phyloP scores from a whole-genome alignment of 2,888 invertebrate species.

The Polyploca ridens region DNA sequence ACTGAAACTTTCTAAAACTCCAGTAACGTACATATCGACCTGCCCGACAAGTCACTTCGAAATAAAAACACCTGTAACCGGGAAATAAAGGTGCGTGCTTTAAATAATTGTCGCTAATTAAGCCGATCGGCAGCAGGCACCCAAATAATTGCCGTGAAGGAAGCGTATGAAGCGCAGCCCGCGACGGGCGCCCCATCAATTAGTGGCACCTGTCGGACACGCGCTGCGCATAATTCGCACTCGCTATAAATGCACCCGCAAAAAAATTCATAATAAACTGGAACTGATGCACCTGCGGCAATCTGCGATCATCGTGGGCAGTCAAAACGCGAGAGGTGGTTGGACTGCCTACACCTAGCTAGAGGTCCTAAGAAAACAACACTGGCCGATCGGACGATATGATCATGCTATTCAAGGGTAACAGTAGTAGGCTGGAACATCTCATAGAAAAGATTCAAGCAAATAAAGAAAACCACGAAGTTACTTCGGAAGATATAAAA shows the following conservation, averaged over 20 bases:
- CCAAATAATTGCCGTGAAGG: slow-evolving; percentile 81
- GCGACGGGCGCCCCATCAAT: slow-evolving; percentile 73
- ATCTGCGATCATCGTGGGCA: slow-evolving; percentile 43
- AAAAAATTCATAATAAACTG: slow-evolving; percentile 78
- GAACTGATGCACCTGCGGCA: slow-evolving; percentile 79
- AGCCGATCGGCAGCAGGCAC: slow-evolving; percentile 64
- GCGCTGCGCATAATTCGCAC: slow-evolving; percentile 77
- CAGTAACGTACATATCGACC: slow-evolving; percentile 24
- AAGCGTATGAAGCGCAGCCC: slow-evolving; percentile 63
- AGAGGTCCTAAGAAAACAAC: slow-evolving; percentile 21
- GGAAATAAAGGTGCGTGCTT: slow-evolving; percentile 64
- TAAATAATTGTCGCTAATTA: slow-evolving; percentile 63
- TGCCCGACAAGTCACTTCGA: slow-evolving; percentile 25
- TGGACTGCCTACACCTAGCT: slow-evolving; percentile 28
- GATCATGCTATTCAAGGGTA: slow-evolving; percentile 94
- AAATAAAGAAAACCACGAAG: slow-evolving; percentile 89
- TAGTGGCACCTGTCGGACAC: slow-evolving; percentile 79
- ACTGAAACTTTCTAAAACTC: slow-evolving; percentile 18
- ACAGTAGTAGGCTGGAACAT: slow-evolving; percentile 92
- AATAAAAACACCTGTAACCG: slow-evolving; percentile 54
- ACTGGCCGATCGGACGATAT: slow-evolving; percentile 54
- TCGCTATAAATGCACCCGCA: slow-evolving; percentile 69
- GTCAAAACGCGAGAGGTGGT: slow-evolving; percentile 37
- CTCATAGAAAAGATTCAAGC: slow-evolving; percentile 95
- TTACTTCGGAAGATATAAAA: slow-evolving; percentile 79